Evolutionary conservation across 2,888 invertebrate species (phyloP), one percentile per base, ranked within the genome.

Genomic region (Spilarctia lutea): DNA sequence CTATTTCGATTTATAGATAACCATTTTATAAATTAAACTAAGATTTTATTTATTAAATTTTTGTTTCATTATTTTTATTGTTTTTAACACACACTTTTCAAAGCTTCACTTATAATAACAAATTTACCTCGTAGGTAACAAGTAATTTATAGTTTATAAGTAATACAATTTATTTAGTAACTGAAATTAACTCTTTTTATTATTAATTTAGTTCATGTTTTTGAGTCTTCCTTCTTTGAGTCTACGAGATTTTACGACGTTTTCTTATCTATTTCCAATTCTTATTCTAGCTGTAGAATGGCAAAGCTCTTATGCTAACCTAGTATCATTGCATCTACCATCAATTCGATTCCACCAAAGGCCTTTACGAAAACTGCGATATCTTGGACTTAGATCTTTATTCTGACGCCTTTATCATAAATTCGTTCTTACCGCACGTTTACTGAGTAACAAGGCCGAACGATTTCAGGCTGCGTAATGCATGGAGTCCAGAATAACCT

Each of bases 351-450:
- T 30, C 18, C 30, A 63, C n/a, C n/a, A n/a, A n/a, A 27, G 4
- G 13, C 18, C 30, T 63, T 30, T 8, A 63, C 30, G 18, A 63
- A 63, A 30, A 63, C 30, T 30, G 30, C 30, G 30, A 63, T 63
- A 63, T 63, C 63, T 63, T 18, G 30, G 3, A 63, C 30, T 30
- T 48, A 3, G 20, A 45, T 45, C 18, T 68, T 10, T 45, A 68
- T 30, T 68, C 67, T 13, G 67, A 67, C 16, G 18, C 2, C 45
- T 27, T 10, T 45, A 27, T 67, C 45, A 68, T 48, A 68, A 48
- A 68, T 68, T 68, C 45, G 68, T 20, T 30, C 30, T 30, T 20
- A 68, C 48, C 68, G 20, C 68, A 45, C 68, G 48, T 20, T 48
- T 48, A 30, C 16, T 27, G 30, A 68, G 30, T 45, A 30, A 56